Evolutionary conservation across 2,888 invertebrate genomes (phyloP), one percentile per base, ranked within the genome.

Genomic region (Sipha maydis): DNA sequence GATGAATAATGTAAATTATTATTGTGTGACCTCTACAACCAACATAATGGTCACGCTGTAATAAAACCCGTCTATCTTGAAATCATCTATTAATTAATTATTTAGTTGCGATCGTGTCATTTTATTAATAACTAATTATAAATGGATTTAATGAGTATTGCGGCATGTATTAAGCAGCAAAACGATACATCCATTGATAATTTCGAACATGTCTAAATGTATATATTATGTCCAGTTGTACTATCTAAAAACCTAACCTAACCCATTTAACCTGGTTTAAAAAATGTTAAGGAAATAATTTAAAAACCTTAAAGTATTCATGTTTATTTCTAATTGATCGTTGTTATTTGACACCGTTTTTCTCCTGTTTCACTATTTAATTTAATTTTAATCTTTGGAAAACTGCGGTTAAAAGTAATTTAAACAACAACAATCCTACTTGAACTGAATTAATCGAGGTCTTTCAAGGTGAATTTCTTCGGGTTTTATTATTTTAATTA

Each of bases 401-500:
- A 54, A 54, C 54, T 71, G 21, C 21, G 54, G 31, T 25, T 17
- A 31, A 83, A 73, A 73, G 34, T 73, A 25, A 34, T 34, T 73
- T 31, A 25, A 73, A 31, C 69, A 21, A 83, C 34, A 11, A 41
- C 41, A 41, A 67, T 67, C 82, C 69, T 31, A 54, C 25, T 21
- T 82, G 48, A 73, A 73, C n/a, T 75, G 56, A 83, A 56, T 54
- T 56, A 73, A 54, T 48, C 56, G 17, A 77, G 48, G 31, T 31
- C 82, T 28, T n/a, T 5, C 21, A 31, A 14, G 14, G 71, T 54
- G 73, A 54, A 83, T 83, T 54, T 73, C 25, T 19, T 56, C 19
- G 5, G 83, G 38, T 73, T 83, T 83, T 75, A 38, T 83, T 75
- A 75, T 82, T 69, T 75, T 19, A 83, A 75, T 38, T 56, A 38